Base-by-base conservation (phyloP, 2,113 vertebrate genomes). In the Progne subis region DNA sequence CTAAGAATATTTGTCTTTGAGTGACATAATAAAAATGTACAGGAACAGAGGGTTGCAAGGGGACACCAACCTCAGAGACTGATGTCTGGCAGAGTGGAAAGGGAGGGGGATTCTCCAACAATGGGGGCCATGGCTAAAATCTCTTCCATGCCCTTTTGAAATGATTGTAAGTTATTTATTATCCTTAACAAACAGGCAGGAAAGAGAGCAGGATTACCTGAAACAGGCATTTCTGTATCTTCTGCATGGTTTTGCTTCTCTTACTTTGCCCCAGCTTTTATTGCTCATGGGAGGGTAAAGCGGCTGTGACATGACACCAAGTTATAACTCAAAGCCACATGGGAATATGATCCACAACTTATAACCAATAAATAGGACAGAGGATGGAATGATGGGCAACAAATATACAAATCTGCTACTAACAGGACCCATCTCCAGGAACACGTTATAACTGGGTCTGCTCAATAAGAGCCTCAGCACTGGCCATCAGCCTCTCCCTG, bases 1-100 rank as follows among this genome's bases (percentile, higher is more conserved):
- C 57, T 76, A 78, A 47, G 88, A 87, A 75, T 90, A 80, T 92
- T 85, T 94, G 95, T 90, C 93, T 86, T 93, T 47, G 53, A 64
- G 69, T 86, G 77, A 60, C 64, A 84, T 75, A 95, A 92, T 81
- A 88, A 76, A 94, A 92, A 76, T 43, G 49, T 57, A 84, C 19
- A 72, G 77, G 74, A 84, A 82, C 0, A 5, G 52, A 75, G 61
- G 76, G 75, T 72, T 88, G 56, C 86, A 84, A 88, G 64, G 83
- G 61, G 65, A 61, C 74, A 68, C 83, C 41, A 32, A 3, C 78
- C 82, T 86, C 81, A 65, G 69, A 81, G 72, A 34, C 41, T 47
- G 39, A 63, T 56, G 50, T 67, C 68, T 77, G 61, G 43, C 3
- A 2, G 13, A 37, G 37, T 8, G 5, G 41, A 32, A 64, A 63